Conservation (phyloP, 2,113 vertebrate species). For the Hucho hucho region DNA sequence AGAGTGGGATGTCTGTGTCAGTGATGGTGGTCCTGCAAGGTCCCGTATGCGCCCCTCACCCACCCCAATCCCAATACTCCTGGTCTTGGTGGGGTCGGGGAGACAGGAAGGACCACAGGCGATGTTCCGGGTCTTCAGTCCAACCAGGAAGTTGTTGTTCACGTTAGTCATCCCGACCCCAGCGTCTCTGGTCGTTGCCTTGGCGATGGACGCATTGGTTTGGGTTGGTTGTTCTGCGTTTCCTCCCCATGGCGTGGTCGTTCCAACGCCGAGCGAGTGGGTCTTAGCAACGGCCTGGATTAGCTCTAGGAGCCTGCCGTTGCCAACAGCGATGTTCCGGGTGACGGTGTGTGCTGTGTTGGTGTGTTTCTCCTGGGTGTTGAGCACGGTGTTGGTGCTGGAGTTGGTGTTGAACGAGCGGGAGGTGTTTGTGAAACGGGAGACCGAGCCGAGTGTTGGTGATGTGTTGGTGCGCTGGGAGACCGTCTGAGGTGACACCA, state of each 20-base stretch:
- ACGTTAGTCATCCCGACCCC: conserved; percentile 85
- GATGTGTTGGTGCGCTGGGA: conserved; percentile 80
- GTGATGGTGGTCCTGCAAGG: conserved; percentile 23
- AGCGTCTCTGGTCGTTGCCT: conserved; percentile 79
- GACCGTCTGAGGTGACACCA: conserved; percentile 75
- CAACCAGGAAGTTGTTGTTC: conserved; percentile 88
- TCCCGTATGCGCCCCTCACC: conserved; percentile 78
- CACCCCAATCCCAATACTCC: conserved; percentile 88
- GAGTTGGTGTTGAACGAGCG: conserved; percentile 66
- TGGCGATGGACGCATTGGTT: conserved; percentile 40
- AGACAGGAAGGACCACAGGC: conserved; percentile 86
- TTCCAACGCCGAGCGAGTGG: conserved; percentile 81
- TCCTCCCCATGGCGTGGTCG: conserved; percentile 51
- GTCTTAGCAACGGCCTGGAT: conserved; percentile 61
- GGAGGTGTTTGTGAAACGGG: conserved; percentile 79
- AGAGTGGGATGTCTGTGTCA: conserved; percentile 28
- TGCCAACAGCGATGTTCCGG: conserved; percentile 81
- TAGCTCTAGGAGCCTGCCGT: conserved; percentile 77
- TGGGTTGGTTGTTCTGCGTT: conserved; percentile 61
- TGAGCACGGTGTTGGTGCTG: conserved; percentile 78
- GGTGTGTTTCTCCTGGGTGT: conserved; percentile 83
- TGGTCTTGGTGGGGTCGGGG: conserved; percentile 72
- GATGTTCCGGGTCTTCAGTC: conserved; percentile 90
- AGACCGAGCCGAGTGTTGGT: conserved; percentile 64
- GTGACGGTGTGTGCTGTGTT: conserved; percentile 72